A percentile compares a stretch with the other conserved stretches of the same genome.
These are phyloP conservation scores for Thymelicus sylvestris DNA, from an alignment of 2,888 invertebrate species.

Conservation along the genomic window DNA sequence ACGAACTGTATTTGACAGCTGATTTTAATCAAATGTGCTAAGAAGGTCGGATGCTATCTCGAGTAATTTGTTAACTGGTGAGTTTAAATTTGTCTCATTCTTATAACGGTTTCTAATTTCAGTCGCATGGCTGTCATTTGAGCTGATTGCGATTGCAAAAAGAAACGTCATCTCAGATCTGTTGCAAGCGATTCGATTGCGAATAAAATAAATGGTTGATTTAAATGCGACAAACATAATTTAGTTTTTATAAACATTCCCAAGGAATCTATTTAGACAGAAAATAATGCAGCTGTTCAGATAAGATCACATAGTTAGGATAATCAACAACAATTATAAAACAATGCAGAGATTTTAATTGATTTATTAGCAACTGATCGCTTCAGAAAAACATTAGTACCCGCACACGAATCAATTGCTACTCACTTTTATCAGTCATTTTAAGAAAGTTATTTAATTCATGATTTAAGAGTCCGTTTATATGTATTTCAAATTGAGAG, in stretches of 20 bases:
- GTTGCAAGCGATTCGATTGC: slow-evolving; percentile 23
- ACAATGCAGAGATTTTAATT: slow-evolving; percentile 35
- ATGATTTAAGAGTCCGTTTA: too few species aligned
- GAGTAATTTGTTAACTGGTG: slow-evolving; percentile 45
- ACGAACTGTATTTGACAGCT: slow-evolving; percentile 46
- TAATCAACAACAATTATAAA: slow-evolving; percentile 38
- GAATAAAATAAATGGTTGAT: not conserved
- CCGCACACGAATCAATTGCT: too few species aligned
- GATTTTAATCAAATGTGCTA: slow-evolving; percentile 42
- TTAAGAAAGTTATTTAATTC: too few species aligned
- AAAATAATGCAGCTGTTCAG: slow-evolving; percentile 11
- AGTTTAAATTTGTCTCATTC: slow-evolving; percentile 32
- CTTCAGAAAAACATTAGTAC: too few species aligned
- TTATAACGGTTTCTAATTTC: slow-evolving; percentile 36
- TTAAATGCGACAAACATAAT: not conserved
- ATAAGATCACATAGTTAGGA: slow-evolving; percentile 34
- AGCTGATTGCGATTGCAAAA: slow-evolving; percentile 27
- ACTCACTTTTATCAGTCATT: too few species aligned
- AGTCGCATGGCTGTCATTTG: slow-evolving; percentile 27
- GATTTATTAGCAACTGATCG: not conserved
- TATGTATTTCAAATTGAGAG: too few species aligned
- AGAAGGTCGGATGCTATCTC: slow-evolving; percentile 73
- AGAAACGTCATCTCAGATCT: slow-evolving; percentile 25
- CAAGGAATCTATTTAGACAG: not conserved
- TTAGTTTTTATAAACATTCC: not conserved